Percentiles rank a stretch among this genome's conserved stretches.
These are phyloP conservation scores for Leucophenga maculata DNA, from an alignment of 2,888 invertebrate genomes.

Conservation along the genomic window DNA sequence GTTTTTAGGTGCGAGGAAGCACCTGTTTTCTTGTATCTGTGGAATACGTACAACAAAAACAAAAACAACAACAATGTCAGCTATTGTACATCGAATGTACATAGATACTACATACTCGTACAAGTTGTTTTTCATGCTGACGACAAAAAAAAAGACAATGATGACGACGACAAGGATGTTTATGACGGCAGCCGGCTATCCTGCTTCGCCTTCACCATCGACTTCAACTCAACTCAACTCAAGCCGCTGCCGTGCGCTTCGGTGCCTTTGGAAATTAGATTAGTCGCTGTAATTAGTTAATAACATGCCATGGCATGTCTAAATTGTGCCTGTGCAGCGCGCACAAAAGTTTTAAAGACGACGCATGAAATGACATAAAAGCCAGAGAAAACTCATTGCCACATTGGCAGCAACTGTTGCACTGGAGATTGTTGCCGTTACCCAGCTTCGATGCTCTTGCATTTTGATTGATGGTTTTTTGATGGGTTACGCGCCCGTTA, in stretches of 20 bases:
- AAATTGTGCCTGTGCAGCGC: too few relatives aligned
- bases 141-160: constrained; percentile 6
- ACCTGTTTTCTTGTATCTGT: not conserved
- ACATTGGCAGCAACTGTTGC: constrained; percentile 20
- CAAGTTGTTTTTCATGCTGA: not conserved
- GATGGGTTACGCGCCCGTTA: constrained; percentile 52
- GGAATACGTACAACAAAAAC: not conserved
- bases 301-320: constrained; percentile 69
- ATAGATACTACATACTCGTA: too few relatives aligned
- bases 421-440: constrained; percentile 37
- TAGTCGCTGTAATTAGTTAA: constrained; percentile 71
- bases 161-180: constrained; percentile 50
- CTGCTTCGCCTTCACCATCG: too few relatives aligned
- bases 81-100: not conserved
- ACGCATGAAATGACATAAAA: constrained; percentile 41
- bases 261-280: constrained; percentile 61
- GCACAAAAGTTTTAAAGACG: constrained; percentile 38
- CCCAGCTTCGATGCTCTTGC: constrained; percentile 38
- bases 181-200: constrained; percentile 44
- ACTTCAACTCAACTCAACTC: not conserved
- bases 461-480: constrained; percentile 68
- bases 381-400: constrained; percentile 4
- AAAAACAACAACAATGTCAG: not conserved
- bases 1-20: not conserved
- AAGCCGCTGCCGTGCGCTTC: constrained; percentile 22